A percentile compares a stretch with the other conserved stretches of the same genome.
Conservation (phyloP, 2,888 invertebrate species). For the Hyposoter dolosus region DNA sequence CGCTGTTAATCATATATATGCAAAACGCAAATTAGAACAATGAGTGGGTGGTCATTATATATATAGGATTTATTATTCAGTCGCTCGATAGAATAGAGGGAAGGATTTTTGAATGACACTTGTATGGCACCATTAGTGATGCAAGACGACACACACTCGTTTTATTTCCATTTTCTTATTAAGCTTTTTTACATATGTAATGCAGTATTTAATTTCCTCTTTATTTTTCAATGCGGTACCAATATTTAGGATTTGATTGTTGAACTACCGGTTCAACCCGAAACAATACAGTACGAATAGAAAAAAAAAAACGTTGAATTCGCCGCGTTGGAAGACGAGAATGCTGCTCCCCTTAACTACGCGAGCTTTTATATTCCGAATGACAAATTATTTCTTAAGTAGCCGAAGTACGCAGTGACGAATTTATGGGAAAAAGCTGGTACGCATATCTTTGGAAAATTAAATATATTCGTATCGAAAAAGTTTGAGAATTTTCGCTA, state of each 20-base stretch:
- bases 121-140: conserved; percentile 72
- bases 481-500: background rate
- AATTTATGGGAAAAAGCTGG: background rate
- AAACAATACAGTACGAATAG: conserved; percentile 5
- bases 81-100: conserved; percentile 76
- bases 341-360: conserved; percentile 8
- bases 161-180: conserved; percentile 16
- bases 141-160: conserved; percentile 18
- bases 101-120: conserved; percentile 79
- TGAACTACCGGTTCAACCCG: background rate
- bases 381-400: conserved; percentile 55
- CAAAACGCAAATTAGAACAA: conserved; percentile 83
- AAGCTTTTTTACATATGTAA: conserved; percentile 23
- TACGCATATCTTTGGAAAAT: background rate
- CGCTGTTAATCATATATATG: conserved; percentile 82
- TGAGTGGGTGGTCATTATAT: conserved; percentile 81
- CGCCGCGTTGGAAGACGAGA: conserved; percentile 22
- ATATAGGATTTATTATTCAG: conserved; percentile 68
- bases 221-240: conserved; percentile 38
- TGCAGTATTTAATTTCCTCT: conserved; percentile 40
- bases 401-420: background rate
- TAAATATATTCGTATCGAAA: background rate
- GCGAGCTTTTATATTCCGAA: background rate
- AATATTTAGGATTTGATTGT: conserved; percentile 53
- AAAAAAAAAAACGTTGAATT: conserved; percentile 29